phyloP scores from a whole-genome alignment of 2,888 invertebrate species.

The Muscina levida region DNA sequence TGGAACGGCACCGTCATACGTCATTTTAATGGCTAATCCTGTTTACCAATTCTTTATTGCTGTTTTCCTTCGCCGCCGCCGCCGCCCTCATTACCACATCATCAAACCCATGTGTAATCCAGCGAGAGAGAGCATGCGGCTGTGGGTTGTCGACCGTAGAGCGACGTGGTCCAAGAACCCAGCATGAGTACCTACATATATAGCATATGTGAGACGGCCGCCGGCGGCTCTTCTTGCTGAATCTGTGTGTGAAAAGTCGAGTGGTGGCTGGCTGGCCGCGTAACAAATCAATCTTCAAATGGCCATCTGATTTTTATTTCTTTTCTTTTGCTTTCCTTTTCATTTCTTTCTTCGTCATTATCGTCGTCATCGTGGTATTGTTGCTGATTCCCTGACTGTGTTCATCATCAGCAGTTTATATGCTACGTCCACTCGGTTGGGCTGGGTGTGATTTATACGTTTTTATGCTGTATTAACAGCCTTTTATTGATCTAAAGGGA shows the following conservation, averaged over 20 bases:
- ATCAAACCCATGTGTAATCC: not conserved
- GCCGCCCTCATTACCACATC: slow-evolving; percentile 51
- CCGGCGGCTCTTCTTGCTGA: not conserved
- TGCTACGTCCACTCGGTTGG: not conserved
- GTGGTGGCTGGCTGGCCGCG: slow-evolving; percentile 65
- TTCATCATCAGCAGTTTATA: not conserved
- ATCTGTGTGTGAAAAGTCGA: slow-evolving; percentile 39
- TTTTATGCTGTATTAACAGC: slow-evolving; percentile 57
- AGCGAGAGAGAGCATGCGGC: not conserved
- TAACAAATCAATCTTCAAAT: slow-evolving; percentile 65
- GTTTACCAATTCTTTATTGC: slow-evolving; percentile 56
- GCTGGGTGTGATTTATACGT: slow-evolving; percentile 57
- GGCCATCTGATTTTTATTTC: slow-evolving; percentile 58
- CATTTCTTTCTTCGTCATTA: slow-evolving; percentile 18
- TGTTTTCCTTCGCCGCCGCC: slow-evolving; percentile 38
- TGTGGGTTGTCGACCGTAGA: not conserved
- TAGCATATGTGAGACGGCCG: not conserved
- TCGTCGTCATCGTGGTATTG: slow-evolving; percentile 1
- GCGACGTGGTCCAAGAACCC: not conserved
- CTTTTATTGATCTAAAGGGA: slow-evolving; percentile 64
- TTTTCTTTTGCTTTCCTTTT: slow-evolving; percentile 16
- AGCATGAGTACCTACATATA: not conserved
- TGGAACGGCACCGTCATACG: slow-evolving; percentile 34
- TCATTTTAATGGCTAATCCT: slow-evolving; percentile 60
- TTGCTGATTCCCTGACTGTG: slow-evolving; percentile 6